phyloP scores from a whole-genome alignment of 2,888 invertebrate species.

The Tenthredo distinguenda region DNA sequence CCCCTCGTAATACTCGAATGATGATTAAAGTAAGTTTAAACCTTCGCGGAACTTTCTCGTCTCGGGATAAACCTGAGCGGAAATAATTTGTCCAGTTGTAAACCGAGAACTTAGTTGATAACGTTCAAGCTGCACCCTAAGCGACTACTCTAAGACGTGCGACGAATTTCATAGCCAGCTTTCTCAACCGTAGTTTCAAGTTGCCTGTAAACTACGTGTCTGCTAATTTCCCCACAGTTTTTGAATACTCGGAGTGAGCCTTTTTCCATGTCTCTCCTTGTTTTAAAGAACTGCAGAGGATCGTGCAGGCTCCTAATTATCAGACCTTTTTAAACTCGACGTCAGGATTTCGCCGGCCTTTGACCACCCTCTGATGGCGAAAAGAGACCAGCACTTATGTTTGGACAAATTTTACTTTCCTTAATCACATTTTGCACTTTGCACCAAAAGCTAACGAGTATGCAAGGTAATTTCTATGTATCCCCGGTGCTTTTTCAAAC shows the following conservation, averaged over 20 bases:
- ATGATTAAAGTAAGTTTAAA: conserved; percentile 33
- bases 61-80: conserved; percentile 36
- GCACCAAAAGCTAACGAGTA: conserved; percentile 21
- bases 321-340: background rate
- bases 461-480: conserved; percentile 32
- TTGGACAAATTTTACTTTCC: conserved; percentile 27
- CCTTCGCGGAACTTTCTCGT: background rate
- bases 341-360: background rate
- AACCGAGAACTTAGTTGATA: conserved; percentile 43
- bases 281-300: background rate
- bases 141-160: conserved; percentile 29
- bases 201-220: conserved; percentile 9
- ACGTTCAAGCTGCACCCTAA: conserved; percentile 39
- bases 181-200: background rate
- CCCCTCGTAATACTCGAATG: background rate
- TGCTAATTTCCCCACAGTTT: background rate
- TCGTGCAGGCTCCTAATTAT: background rate
- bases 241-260: background rate
- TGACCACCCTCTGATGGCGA: background rate
- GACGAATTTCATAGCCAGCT: conserved; percentile 7
- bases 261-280: background rate
- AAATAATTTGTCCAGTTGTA: conserved; percentile 45
- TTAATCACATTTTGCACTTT: conserved; percentile 45
- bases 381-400: background rate
- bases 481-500: conserved; percentile 31